Evolutionary conservation across 2,113 vertebrate species (phyloP), one percentile per base, ranked within the genome.

Genomic region (Rhea pennata): DNA sequence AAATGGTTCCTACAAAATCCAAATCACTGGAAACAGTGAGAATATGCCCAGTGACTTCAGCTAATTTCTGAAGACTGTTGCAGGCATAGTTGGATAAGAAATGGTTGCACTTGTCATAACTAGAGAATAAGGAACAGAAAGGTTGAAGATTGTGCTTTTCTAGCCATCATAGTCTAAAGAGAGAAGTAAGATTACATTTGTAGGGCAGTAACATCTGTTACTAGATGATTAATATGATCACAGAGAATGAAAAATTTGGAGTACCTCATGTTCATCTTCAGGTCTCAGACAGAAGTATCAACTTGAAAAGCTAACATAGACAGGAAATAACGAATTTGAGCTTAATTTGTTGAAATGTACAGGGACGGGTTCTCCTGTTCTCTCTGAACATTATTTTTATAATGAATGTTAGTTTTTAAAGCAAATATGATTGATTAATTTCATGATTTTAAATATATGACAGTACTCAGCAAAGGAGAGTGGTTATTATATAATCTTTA

Each of bases 91-190:
- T 58, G 67, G 39, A 46, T 10, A 73, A 53, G 71, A 14, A 59
- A 15, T 0, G 1, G 23, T 6, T 31, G 5, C 9, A 13, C 46
- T 24, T 67, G 3, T 58, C 44, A 6, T 10, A 51, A 14, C 0
- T 0, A 13, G 39, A 15, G 20, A 23, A n/a, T 74, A 36, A 66
- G 12, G 19, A 80, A 10, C 7, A 66, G 40, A 70, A 54, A 66
- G 9, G 12, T 71, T 64, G 40, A 46, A 67, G 42, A 26, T 1
- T 4, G 8, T 40, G 15, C 9, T 59, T 6, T 44, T 88, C 70
- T 87, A 19, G 61, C 16, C 1, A 1, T 1, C 1, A 16, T 3
- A 21, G 21, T 36, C 40, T 59, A 40, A 33, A 71, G 15, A 53
- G 4, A 59, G 58, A 27, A 24, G 10, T 24, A 77, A 84, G 19